phyloP scores from a whole-genome alignment of 2,888 invertebrate genomes.

The Synergus japonicus region DNA sequence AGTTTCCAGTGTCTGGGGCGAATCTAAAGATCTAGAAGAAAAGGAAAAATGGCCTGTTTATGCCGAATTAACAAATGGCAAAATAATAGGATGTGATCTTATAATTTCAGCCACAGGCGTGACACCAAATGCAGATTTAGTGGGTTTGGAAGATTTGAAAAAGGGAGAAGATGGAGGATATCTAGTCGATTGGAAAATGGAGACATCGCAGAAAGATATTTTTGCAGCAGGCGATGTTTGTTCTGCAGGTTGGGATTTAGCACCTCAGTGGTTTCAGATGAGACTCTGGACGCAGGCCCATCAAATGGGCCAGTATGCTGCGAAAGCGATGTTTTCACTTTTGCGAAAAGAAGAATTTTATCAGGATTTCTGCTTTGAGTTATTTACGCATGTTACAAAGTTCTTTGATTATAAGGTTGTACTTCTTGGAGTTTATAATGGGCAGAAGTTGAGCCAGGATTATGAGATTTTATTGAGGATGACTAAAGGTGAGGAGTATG shows the following conservation, averaged over 20 bases:
- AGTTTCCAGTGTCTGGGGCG: constrained; percentile 81
- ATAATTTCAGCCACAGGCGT: constrained; percentile 98
- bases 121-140: constrained; percentile 82
- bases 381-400: constrained; percentile 97
- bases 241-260: constrained; percentile 86
- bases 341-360: constrained; percentile 82
- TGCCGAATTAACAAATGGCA: constrained; percentile 86
- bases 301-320: constrained; percentile 97
- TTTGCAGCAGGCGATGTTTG: constrained; percentile 98
- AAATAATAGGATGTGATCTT: constrained; percentile 89
- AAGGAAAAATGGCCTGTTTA: constrained; percentile 83
- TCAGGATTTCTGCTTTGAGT: constrained; percentile 97
- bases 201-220: constrained; percentile 87
- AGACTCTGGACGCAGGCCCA: constrained; percentile 98
- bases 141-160: constrained; percentile 79
- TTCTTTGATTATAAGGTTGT: constrained; percentile 97
- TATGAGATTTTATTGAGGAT: constrained; percentile 92
- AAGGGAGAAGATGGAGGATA: constrained; percentile 89
- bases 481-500: constrained; percentile 88
- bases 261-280: constrained; percentile 95
- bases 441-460: constrained; percentile 88
- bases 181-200: constrained; percentile 90
- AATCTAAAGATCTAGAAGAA: constrained; percentile 76
- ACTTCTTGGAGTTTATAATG: constrained; percentile 94
- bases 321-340: constrained; percentile 89